Base-by-base conservation (phyloP, 2,113 vertebrate species). In the Nyctereutes procyonoides region DNA sequence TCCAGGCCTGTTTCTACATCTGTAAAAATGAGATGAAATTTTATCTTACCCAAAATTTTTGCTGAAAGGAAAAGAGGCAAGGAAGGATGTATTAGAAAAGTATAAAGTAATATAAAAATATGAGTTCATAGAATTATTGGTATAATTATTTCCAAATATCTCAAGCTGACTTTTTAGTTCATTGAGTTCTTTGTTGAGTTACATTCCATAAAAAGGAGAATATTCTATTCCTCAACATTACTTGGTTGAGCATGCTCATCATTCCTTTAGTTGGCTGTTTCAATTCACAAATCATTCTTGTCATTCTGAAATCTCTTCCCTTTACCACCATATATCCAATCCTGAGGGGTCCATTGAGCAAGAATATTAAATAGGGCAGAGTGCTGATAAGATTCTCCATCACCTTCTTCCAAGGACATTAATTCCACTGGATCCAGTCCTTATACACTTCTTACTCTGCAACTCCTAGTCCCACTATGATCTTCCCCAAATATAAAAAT, bases 211-310 rank as follows among this genome's bases (percentile, higher is more conserved):
- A 82, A 81, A 51, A 7, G 38, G 43, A 48, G 43, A 55, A 2
- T 53, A n/a, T 86, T 89, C 83, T 60, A 12, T n/a, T 73, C 35
- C 82, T 74, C 62, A 63, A 1, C 11, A 8, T 43, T 58, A 77
- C 38, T 65, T 67, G 48, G 30, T 58, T 22, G 10, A 51, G 8
- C 10, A 1, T 58, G 85, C 35, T 65, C 32, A 56, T 74, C 84
- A 30, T 85, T 81, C 79, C 62, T 88, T 90, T 30, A 69, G 77
- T 38, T 96, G 83, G 24, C 83, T 82, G 92, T 90, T 93, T 87
- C 87, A 32, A 86, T 92, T 96, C 93, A 95, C 90, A 95, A 97
- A 94, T 90, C 91, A 81, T 88, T 90, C 87, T 16, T 85, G 80
- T 96, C 84, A 74, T 67, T 51, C 83, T 60, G 13, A 89, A 88